Percentiles rank a stretch among this genome's conserved stretches.
Evolutionary conservation across 2,888 invertebrate species (phyloP).

Genomic region (Baccha elongata): DNA sequence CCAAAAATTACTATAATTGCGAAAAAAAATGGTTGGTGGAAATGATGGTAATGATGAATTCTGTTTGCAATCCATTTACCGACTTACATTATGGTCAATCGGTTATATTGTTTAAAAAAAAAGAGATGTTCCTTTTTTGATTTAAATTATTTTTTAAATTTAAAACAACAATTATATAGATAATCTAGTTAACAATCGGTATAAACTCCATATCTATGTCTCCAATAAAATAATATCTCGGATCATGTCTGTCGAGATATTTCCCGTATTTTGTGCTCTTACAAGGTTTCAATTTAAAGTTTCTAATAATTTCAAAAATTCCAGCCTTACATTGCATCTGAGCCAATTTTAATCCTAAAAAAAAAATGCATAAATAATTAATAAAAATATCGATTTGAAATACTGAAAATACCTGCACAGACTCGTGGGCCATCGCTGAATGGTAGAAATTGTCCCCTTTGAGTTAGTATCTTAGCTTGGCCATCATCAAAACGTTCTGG

Average conservation of each 20-base stretch:
- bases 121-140: too few relatives aligned
- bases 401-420: slow-evolving; percentile 77
- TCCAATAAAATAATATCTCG: not conserved
- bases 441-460: slow-evolving; percentile 77
- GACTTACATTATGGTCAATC: too few relatives aligned
- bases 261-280: not conserved
- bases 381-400: too few relatives aligned
- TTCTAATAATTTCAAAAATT: not conserved
- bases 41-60: too few relatives aligned
- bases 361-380: not conserved
- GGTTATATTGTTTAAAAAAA: too few relatives aligned
- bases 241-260: not conserved
- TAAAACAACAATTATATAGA: too few relatives aligned
- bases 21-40: too few relatives aligned
- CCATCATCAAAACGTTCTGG: slow-evolving; percentile 79
- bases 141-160: too few relatives aligned
- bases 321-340: slow-evolving; percentile 75
- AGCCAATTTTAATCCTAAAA: slow-evolving; percentile 76
- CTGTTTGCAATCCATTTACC: too few relatives aligned
- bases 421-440: slow-evolving; percentile 81
- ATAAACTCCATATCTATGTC: slow-evolving; percentile 2
- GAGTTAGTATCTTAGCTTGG: slow-evolving; percentile 75
- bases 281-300: not conserved
- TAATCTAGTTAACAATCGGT: not conserved
- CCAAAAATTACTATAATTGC: too few relatives aligned